Evolutionary conservation across 2,888 invertebrate genomes (phyloP), one percentile per base, ranked within the genome.

Genomic region (Hirtodrosophila cameraria): DNA sequence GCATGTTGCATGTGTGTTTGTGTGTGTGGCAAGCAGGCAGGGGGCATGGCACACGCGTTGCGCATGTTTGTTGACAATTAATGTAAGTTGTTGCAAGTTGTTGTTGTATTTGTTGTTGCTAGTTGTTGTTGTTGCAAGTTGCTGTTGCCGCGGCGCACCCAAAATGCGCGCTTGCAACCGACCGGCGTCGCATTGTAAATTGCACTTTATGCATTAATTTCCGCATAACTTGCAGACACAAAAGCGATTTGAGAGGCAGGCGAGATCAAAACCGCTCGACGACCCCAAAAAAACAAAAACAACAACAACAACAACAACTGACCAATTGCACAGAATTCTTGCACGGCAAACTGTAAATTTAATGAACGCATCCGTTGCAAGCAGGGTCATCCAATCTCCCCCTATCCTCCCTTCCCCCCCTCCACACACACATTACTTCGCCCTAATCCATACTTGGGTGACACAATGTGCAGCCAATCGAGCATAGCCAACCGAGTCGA

Each of bases 31-130:
- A 28, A n/a, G 23, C n/a, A 30, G 13, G 48, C 18, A 31, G 38
- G 50, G 18, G 20, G 35, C 63, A 33, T 52, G 63, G 59, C 53
- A 46, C 78, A 77, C 58, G 73, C 73, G 65, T 75, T 70, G 64
- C 64, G 62, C 83, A 83, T 83, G 83, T 75, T 80, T 73, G 80
- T 83, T 83, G 86, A 83, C 86, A 80, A 80, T 80, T 80, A 85
- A 85, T 75, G 75, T 54, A 42, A 46, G 39, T 42, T 54, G 41
- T 30, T 45, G 52, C 31, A 41, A 43, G 38, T 15, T 45, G 54
- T 13, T 65, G 61, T 49, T 20, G 31, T 15, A 16, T 23, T 18
- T 41, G 71, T 31, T 42, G 54, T 13, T 16, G 49, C 13, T n/a
- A n/a, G n/a, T n/a, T n/a, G n/a, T n/a, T n/a, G n/a, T n/a, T n/a